Conservation (phyloP, 2,797 vertebrate genomes). For the Manis pentadactyla region DNA sequence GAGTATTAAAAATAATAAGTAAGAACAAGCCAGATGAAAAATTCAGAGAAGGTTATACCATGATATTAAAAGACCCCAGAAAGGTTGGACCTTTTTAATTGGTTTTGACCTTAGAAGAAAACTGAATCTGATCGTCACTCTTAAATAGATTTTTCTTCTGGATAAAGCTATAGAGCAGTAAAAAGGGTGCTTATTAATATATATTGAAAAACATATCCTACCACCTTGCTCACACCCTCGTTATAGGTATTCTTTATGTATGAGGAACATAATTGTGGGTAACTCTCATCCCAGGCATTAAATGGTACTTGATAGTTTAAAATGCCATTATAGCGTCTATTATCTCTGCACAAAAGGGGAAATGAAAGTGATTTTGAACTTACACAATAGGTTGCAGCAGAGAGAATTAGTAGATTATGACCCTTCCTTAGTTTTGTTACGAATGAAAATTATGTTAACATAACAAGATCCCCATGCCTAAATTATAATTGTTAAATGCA, state of each 20-base stretch:
- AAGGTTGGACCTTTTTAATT: not conserved
- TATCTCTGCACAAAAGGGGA: not conserved
- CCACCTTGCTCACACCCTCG: not conserved
- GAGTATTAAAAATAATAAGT: not conserved
- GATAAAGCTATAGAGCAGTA: not conserved
- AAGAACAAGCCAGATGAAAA: not conserved
- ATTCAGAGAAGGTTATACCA: not conserved
- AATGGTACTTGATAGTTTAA: not conserved
- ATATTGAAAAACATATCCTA: not conserved
- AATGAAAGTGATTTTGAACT: not conserved
- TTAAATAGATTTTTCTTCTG: slow-evolving; percentile 15
- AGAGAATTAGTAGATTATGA: not conserved
- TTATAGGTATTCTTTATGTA: not conserved
- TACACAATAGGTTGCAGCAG: not conserved
- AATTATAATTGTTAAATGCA: not conserved
- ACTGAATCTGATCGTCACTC: not conserved
- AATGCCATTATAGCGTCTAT: not conserved
- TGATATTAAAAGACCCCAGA: not conserved
- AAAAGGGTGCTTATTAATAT: not conserved
- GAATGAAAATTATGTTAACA: slow-evolving; percentile 18
- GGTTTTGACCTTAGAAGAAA: not conserved
- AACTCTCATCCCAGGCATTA: not conserved
- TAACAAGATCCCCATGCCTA: not conserved
- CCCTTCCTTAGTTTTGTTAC: not conserved
- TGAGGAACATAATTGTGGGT: not conserved